Evolutionary conservation across 2,888 invertebrate species (phyloP), one percentile per base, ranked within the genome.

Genomic region (Monopis laevigella): DNA sequence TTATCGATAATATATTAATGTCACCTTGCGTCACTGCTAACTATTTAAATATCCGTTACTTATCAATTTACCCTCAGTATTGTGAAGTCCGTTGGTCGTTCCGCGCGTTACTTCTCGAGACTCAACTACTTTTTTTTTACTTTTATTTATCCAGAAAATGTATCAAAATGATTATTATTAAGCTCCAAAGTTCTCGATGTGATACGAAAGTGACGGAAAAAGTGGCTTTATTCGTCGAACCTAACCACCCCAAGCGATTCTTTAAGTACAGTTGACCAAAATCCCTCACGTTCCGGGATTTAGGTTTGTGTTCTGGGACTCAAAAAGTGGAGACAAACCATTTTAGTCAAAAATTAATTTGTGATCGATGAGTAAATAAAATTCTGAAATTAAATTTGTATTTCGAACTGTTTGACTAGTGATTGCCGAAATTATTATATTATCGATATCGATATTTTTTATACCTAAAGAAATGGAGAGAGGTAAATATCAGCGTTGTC

Each of bases 241-340:
- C 71, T 42, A 72, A 73, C 56, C 78, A 80, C 43, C 77, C 81
- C 13, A 80, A 78, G 50, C 62, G 78, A 42, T 82, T 77, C 51
- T 81, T 72, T 48, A 82, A 82, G 54, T 80, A 81, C 62, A 82
- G 81, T 74, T 82, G 81, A 82, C 81, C 65, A 51, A 54, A 44
- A 47, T 39, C 45, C 48, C 43, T 40, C 36, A 46, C 51, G 59
- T 63, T 66, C 65, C 65, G 59, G 61, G 57, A 60, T 58, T 3
- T 38, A 19, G 43, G 40, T 40, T 40, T 40, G 43, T 29, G 35
- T 43, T 40, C 27, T 21, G 36, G 30, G 35, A 40, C 27, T 29
- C 8, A 11, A 12, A 24, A 36, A 29, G 28, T 16, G 6, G 32
- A 46, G 27, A 53, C 53, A 58, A 57, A 51, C 59, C 56, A 45